Percentiles rank a stretch among this genome's conserved stretches.
These are phyloP conservation scores for Ephydatia muelleri DNA, from an alignment of 37 sponge, comb jelly and placozoan genomes.

Conservation along the genomic window DNA sequence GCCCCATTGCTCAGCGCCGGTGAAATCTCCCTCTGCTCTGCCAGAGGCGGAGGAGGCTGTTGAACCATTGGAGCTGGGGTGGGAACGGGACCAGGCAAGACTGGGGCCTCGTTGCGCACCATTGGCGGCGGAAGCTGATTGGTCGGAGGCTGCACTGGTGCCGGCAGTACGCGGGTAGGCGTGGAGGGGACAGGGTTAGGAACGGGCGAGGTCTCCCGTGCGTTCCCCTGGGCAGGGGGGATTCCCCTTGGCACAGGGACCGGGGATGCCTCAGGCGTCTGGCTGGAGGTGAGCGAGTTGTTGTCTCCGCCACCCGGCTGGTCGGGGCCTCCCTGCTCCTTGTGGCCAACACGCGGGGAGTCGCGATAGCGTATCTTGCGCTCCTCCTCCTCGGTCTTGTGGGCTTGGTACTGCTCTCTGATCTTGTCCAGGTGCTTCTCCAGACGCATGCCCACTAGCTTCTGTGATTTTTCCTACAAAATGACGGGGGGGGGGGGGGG, in stretches of 20 bases:
- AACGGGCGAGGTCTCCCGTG: background rate
- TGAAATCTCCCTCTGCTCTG: background rate
- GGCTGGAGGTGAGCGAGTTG: background rate
- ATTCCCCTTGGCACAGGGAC: background rate
- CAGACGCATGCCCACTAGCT: constrained; percentile 47
- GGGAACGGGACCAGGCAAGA: background rate
- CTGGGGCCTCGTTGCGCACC: background rate
- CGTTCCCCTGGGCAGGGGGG: background rate
- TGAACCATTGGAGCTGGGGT: too few relatives aligned
- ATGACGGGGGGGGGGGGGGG: background rate
- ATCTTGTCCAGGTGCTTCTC: constrained; percentile 67
- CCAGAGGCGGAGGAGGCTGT: background rate
- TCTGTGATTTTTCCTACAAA: constrained; percentile 7
- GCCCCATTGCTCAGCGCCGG: constrained; percentile 13
- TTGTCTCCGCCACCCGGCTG: too few relatives aligned
- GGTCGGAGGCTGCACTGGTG: constrained; percentile 8
- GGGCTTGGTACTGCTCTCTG: constrained; percentile 52
- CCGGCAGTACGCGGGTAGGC: constrained; percentile 2
- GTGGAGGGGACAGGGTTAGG: background rate
- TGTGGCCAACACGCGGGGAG: background rate
- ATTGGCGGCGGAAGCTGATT: background rate
- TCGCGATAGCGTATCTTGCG: constrained; percentile 17
- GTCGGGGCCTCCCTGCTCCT: background rate
- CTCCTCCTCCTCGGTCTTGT: constrained; percentile 50
- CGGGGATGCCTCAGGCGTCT: background rate